A percentile compares a stretch with the other conserved stretches of the same genome.
Conservation (phyloP, 2,797 vertebrate genomes). For the Lagorchestes hirsutus region DNA sequence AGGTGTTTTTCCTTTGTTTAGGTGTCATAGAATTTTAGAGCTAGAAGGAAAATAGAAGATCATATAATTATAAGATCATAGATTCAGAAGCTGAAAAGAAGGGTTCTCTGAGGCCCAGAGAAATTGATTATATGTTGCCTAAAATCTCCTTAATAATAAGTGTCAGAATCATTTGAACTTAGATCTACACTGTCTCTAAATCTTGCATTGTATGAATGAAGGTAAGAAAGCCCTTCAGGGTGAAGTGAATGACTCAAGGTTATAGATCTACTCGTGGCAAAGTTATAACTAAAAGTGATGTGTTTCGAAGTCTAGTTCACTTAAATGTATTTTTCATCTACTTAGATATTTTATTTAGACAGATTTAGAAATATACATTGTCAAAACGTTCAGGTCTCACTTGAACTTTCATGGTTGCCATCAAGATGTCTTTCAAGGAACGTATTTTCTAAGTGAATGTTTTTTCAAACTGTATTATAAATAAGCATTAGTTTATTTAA, state of each 20-base stretch:
- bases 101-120: conserved; percentile 3
- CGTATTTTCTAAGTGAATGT: neutral
- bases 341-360: conserved; percentile 8
- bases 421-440: conserved; percentile 1
- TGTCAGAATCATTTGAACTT: neutral
- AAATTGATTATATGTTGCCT: neutral
- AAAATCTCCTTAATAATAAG: neutral
- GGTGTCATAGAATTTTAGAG: neutral
- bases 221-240: neutral
- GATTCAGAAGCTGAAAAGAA: conserved; percentile 49
- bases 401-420: conserved; percentile 27
- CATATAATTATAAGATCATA: neutral
- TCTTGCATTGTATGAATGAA: neutral
- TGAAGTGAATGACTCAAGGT: neutral
- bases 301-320: neutral
- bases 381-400: neutral
- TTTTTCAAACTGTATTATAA: conserved; percentile 3
- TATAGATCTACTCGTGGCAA: neutral
- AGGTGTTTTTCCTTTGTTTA: conserved; percentile 38
- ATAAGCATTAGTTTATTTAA: neutral
- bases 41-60: neutral
- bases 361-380: neutral
- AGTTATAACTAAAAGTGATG: neutral
- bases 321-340: neutral
- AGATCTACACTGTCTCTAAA: neutral